Evolutionary conservation across 1,140 invertebrate genomes (phyloP).

Genomic region (Metaphire vulgaris): DNA sequence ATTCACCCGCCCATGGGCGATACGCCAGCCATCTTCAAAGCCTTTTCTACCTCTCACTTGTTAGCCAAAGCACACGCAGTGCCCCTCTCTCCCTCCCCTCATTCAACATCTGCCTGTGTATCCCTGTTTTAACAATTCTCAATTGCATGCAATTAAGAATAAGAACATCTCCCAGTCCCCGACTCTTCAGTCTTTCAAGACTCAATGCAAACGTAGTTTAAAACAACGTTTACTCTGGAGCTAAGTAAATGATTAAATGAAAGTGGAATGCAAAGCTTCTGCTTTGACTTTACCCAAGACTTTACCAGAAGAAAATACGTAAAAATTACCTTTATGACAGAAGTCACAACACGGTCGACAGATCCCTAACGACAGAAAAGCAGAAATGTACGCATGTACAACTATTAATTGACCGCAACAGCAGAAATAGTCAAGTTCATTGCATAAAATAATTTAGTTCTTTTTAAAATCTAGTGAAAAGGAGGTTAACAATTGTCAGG

Average conservation of each 20-base stretch:
- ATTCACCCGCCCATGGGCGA: no score
- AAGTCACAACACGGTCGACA: conserved; percentile 42
- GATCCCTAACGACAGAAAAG: conserved; percentile 36
- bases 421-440: neutral
- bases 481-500: neutral
- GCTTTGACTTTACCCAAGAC: neutral
- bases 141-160: neutral
- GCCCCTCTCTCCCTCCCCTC: no score
- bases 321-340: conserved; percentile 39
- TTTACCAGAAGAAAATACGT: neutral
- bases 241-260: neutral
- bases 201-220: no score
- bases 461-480: neutral
- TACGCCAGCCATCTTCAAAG: neutral
- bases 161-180: no score
- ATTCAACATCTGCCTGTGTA: neutral
- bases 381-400: neutral
- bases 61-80: neutral
- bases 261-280: neutral
- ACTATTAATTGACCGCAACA: neutral
- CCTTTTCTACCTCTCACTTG: neutral
- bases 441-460: neutral
- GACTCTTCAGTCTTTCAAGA: no score
- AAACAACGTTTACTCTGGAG: neutral
- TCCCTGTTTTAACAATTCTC: neutral